Conservation (phyloP, 2,113 vertebrate species). For the Vidua chalybeata region DNA sequence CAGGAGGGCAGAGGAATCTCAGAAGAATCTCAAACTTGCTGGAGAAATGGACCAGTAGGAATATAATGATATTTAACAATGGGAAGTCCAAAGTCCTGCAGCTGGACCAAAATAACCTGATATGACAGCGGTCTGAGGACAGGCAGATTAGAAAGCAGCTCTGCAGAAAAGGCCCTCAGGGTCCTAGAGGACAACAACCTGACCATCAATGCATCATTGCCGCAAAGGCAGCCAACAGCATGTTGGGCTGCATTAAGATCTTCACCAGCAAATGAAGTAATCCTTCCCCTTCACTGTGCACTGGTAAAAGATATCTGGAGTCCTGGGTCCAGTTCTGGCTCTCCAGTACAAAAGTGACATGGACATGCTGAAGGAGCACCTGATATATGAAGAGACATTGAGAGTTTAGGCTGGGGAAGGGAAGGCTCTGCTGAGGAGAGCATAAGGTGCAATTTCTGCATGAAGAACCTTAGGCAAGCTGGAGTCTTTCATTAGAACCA, state of each 20-base stretch:
- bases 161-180: neutral
- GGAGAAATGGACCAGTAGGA: neutral
- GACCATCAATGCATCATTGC: neutral
- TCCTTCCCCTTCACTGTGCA: neutral
- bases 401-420: neutral
- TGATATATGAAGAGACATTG: neutral
- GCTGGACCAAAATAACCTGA: neutral
- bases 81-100: neutral
- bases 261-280: neutral
- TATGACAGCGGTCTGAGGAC: rapidly evolving
- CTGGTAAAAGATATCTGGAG: neutral
- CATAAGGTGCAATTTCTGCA: neutral
- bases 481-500: neutral
- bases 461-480: neutral
- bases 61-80: neutral
- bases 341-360: neutral
- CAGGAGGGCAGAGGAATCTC: neutral
- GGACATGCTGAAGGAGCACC: neutral
- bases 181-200: neutral
- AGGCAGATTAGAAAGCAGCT: neutral
- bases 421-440: neutral
- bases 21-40: neutral
- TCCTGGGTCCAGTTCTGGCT: neutral
- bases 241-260: neutral
- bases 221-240: neutral